These are phyloP conservation scores for Odobenus rosmarus DNA, from an alignment of 2,113 vertebrate genomes.

Conservation along the genomic window DNA sequence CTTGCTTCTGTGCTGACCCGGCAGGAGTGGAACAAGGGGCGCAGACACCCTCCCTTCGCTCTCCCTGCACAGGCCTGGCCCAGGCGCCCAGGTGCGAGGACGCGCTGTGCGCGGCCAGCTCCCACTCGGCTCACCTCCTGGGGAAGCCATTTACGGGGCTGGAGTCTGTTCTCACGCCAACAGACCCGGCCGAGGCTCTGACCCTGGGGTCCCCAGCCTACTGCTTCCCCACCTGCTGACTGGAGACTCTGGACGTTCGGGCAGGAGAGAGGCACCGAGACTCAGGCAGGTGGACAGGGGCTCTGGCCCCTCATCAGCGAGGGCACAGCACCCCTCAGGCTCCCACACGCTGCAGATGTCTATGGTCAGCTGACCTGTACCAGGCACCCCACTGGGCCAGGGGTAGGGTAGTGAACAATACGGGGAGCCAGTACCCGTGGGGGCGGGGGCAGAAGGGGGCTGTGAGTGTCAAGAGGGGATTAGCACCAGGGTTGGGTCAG, in stretches of 20 bases:
- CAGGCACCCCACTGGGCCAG: fast-evolving
- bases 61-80: fast-evolving
- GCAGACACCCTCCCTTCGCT: no score
- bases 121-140: fast-evolving
- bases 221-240: neutral
- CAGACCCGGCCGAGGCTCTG: neutral
- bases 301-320: fast-evolving
- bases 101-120: fast-evolving
- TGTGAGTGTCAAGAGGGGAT: neutral
- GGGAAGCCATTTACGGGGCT: fast-evolving
- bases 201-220: neutral
- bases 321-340: neutral
- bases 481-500: neutral
- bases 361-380: neutral
- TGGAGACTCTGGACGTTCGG: neutral
- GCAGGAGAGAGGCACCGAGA: neutral
- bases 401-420: neutral
- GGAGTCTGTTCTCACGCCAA: neutral
- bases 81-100: neutral
- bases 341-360: neutral
- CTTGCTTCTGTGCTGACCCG: neutral
- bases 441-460: neutral
- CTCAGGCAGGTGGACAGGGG: neutral
- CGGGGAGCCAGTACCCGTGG: neutral
- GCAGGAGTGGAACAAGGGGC: neutral